These are phyloP conservation scores for Oncopodura yosiiana DNA, from an alignment of 1,140 invertebrate species.

Conservation along the genomic window DNA sequence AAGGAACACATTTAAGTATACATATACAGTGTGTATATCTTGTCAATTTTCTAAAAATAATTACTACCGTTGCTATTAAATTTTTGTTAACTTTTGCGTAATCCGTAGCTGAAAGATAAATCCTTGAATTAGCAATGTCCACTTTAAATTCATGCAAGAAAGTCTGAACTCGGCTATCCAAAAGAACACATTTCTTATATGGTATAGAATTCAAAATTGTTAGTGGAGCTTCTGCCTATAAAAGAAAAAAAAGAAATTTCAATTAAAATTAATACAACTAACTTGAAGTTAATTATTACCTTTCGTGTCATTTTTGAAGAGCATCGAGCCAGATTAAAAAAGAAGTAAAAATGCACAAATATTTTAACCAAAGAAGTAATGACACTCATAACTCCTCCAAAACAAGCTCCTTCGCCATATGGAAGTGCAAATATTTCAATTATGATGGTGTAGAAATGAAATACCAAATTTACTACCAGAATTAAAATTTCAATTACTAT, in stretches of 20 bases:
- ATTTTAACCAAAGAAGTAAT: background rate
- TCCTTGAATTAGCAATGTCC: conserved; percentile 6
- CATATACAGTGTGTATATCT: no score
- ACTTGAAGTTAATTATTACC: conserved; percentile 4
- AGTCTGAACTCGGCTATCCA: background rate
- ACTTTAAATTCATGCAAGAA: conserved; percentile 5
- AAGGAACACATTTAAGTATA: no score
- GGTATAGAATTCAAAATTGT: conserved; percentile 1
- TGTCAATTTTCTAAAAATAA: background rate
- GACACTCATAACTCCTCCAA: background rate
- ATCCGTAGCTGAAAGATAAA: conserved; percentile 6
- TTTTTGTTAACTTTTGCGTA: conserved; percentile 21
- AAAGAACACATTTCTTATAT: background rate
- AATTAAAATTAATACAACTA: conserved; percentile 2
- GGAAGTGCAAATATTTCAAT: background rate
- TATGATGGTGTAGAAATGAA: conserved; percentile 4
- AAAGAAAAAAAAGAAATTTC: background rate
- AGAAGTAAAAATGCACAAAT: conserved; percentile 18
- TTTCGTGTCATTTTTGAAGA: conserved; percentile 12
- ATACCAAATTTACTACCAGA: background rate
- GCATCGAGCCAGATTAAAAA: conserved; percentile 2
- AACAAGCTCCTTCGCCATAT: background rate
- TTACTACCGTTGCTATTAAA: conserved; percentile 5
- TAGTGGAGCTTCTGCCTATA: background rate
- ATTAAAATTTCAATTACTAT: conserved; percentile 16